Evolutionary conservation across 2,113 vertebrate genomes (phyloP).

Genomic region (Tetrao urogallus): DNA sequence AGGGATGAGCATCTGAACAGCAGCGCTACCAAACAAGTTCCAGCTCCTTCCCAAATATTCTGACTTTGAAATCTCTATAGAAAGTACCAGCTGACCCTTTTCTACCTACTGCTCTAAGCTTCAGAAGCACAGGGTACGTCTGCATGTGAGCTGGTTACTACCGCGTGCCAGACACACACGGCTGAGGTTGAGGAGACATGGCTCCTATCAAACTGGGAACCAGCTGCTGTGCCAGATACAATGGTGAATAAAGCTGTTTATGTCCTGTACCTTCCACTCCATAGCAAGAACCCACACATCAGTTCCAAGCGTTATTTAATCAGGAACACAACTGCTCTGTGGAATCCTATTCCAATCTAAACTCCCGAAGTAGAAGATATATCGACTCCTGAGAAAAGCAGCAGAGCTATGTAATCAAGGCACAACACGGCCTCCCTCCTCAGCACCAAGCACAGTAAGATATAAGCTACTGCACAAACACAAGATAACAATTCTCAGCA

Average conservation of each 20-base stretch:
- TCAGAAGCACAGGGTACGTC: background rate
- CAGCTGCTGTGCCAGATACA: background rate
- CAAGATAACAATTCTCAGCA: background rate
- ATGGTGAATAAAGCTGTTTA: background rate
- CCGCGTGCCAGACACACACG: fast-evolving
- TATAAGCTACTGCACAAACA: background rate
- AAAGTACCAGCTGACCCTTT: background rate
- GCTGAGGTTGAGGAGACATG: background rate
- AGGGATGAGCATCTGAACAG: background rate
- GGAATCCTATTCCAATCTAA: background rate
- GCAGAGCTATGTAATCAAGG: background rate
- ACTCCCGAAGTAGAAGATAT: background rate
- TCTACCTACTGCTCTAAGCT: background rate
- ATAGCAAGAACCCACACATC: background rate
- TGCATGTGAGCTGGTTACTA: background rate
- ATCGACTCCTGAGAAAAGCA: background rate
- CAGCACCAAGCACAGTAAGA: fast-evolving
- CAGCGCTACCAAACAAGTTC: background rate
- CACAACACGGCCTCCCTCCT: background rate
- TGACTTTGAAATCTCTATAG: background rate
- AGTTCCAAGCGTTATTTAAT: background rate
- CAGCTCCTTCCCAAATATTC: background rate
- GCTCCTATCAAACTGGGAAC: background rate
- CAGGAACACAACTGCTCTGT: background rate
- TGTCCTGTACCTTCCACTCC: background rate